phyloP scores from a whole-genome alignment of 2,888 invertebrate genomes.

The Tubiluchus corallicola region DNA sequence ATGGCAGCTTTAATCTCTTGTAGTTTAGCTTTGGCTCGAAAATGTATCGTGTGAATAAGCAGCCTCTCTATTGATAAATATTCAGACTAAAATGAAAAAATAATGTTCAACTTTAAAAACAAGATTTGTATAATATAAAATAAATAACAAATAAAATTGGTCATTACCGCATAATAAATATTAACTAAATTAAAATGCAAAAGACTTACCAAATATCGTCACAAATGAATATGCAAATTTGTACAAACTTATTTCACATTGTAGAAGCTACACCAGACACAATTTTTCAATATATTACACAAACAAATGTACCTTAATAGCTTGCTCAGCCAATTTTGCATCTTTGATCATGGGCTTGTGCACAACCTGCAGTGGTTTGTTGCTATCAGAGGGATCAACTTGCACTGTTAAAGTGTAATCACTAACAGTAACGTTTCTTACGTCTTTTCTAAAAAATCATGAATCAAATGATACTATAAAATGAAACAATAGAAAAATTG shows the following conservation, averaged over 20 bases:
- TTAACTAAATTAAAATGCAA: too few relatives aligned
- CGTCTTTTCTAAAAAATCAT: conserved; percentile 6
- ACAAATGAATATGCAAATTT: too few relatives aligned
- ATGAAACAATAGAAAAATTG: background rate
- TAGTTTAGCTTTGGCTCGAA: conserved; percentile 64
- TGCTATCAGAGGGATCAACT: conserved; percentile 60
- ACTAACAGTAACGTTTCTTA: conserved; percentile 10
- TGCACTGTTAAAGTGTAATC: conserved; percentile 64
- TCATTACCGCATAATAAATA: conserved; percentile 26
- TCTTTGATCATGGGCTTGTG: conserved; percentile 32
- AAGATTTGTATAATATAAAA: conserved; percentile 10
- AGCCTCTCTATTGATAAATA: conserved; percentile 85
- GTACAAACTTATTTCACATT: too few relatives aligned
- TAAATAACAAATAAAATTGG: conserved; percentile 12
- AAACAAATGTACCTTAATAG: conserved; percentile 18
- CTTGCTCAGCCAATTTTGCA: conserved; percentile 31
- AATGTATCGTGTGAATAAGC: conserved; percentile 83
- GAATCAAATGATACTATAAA: background rate
- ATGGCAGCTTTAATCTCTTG: background rate
- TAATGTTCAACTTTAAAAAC: conserved; percentile 33
- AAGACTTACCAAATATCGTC: too few relatives aligned
- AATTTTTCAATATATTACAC: too few relatives aligned
- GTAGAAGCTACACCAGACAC: too few relatives aligned
- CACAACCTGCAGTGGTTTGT: conserved; percentile 43
- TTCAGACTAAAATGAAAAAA: conserved; percentile 63